Evolutionary conservation across 2,797 vertebrate species (phyloP).

Genomic region (Pangasius sanitwongsei): DNA sequence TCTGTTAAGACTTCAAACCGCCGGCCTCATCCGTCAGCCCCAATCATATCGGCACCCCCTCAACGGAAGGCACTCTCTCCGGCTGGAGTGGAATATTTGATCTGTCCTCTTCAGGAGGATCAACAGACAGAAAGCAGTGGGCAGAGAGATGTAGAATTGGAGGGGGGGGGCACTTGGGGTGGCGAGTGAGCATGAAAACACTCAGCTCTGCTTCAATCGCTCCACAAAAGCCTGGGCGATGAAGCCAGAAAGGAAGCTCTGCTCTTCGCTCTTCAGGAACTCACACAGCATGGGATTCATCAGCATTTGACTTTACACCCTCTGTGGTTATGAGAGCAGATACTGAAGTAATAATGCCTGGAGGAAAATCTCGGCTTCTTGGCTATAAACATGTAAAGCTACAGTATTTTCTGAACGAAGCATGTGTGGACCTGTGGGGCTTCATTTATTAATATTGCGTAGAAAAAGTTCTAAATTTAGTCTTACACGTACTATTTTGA

Average conservation of each 20-base stretch:
- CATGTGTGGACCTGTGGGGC: slow-evolving; percentile 3
- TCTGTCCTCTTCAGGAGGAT: slow-evolving; percentile 80
- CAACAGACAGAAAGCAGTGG: slow-evolving; percentile 73
- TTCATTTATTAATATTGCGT: neutral
- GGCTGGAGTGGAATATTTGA: slow-evolving; percentile 82
- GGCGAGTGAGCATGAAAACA: slow-evolving; percentile 44
- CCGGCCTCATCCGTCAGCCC: slow-evolving; percentile 75
- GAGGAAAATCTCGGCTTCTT: slow-evolving; percentile 22
- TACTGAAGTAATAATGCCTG: slow-evolving; percentile 28
- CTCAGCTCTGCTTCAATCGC: slow-evolving; percentile 53
- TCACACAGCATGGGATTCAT: slow-evolving; percentile 32
- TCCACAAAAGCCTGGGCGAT: slow-evolving; percentile 48
- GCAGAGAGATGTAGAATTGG: slow-evolving; percentile 55
- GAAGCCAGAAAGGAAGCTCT: slow-evolving; percentile 48
- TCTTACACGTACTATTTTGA: neutral
- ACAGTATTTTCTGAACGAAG: slow-evolving; percentile 4
- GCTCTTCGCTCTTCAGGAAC: slow-evolving; percentile 59
- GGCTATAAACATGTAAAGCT: neutral
- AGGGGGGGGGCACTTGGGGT: slow-evolving; percentile 46
- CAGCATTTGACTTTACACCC: slow-evolving; percentile 52
- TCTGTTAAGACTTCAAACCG: slow-evolving; percentile 81
- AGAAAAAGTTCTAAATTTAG: too few species aligned
- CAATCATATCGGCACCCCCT: slow-evolving; percentile 74
- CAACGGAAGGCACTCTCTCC: slow-evolving; percentile 66
- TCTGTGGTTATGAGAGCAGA: slow-evolving; percentile 34